Evolutionary conservation across 2,113 vertebrate species (phyloP), one percentile per base, ranked within the genome.

Genomic region (Phalacrocorax aristotelis): DNA sequence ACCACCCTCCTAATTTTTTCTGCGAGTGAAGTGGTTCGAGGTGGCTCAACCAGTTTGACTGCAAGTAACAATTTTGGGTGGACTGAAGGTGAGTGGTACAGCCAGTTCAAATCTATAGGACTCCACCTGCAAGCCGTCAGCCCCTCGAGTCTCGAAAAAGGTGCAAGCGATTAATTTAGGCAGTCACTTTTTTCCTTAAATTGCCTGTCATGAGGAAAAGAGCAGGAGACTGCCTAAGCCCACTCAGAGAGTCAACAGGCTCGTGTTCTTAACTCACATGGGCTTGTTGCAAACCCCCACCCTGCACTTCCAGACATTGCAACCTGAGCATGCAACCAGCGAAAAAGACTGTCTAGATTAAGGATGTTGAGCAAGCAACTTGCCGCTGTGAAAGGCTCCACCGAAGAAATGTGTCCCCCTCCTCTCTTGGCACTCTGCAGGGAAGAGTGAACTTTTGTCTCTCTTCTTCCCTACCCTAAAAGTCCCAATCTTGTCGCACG

Each of bases 401-500:
- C 95, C 89, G 96, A 98, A 98, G 99, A 98, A 96, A 97, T 75
- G 97, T 94, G 97, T 98, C 97, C 98, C 97, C 97, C 97, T 97
- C 96, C 98, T 98, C 98, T 98, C 98, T 98, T 98, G 98, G 98
- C 96, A 98, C 98, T 97, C 98, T 91, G 97, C 97, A 98, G 98
- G 97, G 97, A 98, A 99, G 98, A 99, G 98, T 98, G 98, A 99
- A 98, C 98, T 98, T 98, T 98, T 98, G 98, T 97, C 97, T 98
- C 98, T 98, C 98, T 94, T 96, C 98, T 98, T 98, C 98, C 98
- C 98, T 98, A 97, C 98, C 76, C 98, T 99, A 99, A 99, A 99
- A 99, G 99, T 98, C 98, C 98, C 98, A 97, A 99, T 98, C 97
- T 98, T 98, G 98, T 99, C 98, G 98, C 99, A 99, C 98, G 99